Conservation (phyloP, 2,797 vertebrate species). For the Bryconaethiops microstoma region DNA sequence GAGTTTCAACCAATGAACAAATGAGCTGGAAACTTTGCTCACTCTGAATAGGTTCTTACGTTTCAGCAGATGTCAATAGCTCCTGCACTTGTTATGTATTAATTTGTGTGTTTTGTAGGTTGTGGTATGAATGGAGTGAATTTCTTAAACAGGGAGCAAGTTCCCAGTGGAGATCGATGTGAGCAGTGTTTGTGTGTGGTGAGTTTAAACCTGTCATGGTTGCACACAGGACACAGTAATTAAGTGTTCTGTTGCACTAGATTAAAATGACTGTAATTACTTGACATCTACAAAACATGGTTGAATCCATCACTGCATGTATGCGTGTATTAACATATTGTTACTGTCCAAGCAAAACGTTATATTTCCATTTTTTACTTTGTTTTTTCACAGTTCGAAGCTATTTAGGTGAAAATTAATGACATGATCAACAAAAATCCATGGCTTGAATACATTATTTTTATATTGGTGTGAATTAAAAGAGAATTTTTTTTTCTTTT, state of each 20-base stretch:
- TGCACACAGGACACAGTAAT: not conserved
- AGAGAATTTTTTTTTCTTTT: too few species aligned
- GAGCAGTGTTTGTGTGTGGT: constrained; percentile 77
- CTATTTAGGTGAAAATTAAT: too few species aligned
- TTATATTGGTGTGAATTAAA: not conserved
- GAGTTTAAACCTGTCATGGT: constrained; percentile 34
- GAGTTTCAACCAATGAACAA: not conserved
- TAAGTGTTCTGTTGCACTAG: too few species aligned
- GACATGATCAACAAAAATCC: too few species aligned
- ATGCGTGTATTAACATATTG: too few species aligned
- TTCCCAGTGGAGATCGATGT: constrained; percentile 69
- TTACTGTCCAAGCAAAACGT: too few species aligned
- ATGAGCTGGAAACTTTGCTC: not conserved
- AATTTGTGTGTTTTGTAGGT: constrained; percentile 62
- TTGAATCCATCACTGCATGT: too few species aligned
- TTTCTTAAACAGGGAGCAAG: constrained; percentile 67
- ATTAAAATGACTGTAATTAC: too few species aligned
- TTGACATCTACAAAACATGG: too few species aligned
- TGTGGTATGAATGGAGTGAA: constrained; percentile 71
- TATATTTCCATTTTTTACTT: too few species aligned
- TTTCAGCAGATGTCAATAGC: not conserved
- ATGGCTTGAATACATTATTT: too few species aligned
- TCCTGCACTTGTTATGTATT: constrained; percentile 3
- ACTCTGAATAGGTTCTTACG: not conserved
- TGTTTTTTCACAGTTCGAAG: too few species aligned